Evolutionary conservation across 2,113 vertebrate genomes (phyloP).

Genomic region (Bambusicola thoracicus): DNA sequence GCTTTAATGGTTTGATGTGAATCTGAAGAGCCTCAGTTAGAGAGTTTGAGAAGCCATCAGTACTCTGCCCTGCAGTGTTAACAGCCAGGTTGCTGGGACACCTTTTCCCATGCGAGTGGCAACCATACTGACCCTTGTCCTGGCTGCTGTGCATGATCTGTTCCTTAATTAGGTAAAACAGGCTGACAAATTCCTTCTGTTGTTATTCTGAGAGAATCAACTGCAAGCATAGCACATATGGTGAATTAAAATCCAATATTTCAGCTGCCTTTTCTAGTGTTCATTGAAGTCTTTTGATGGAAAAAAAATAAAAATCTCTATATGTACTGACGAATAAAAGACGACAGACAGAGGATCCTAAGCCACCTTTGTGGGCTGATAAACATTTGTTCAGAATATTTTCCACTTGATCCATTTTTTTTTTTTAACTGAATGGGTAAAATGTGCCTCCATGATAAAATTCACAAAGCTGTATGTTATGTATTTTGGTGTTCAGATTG

Average conservation of each 20-base stretch:
- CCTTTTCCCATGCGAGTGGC: background rate
- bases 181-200: constrained; percentile 13
- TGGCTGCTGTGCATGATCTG: constrained; percentile 3
- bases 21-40: background rate
- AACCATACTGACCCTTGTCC: background rate
- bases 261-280: background rate
- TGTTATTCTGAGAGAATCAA: constrained; percentile 5
- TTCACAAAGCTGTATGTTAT: background rate
- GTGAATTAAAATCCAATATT: background rate
- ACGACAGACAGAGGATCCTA: background rate
- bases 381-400: background rate
- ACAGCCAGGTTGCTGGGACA: background rate
- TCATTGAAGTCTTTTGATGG: background rate
- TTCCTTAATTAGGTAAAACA: constrained; percentile 35
- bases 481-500: background rate
- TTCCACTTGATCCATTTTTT: background rate
- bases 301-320: background rate
- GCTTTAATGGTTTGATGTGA: background rate
- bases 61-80: background rate
- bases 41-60: background rate
- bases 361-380: background rate
- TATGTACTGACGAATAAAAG: background rate
- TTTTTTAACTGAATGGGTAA: background rate
- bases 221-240: background rate
- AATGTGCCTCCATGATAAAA: background rate